phyloP scores from a whole-genome alignment of 2,888 invertebrate species.

The Zhuqinia jingwanae region DNA sequence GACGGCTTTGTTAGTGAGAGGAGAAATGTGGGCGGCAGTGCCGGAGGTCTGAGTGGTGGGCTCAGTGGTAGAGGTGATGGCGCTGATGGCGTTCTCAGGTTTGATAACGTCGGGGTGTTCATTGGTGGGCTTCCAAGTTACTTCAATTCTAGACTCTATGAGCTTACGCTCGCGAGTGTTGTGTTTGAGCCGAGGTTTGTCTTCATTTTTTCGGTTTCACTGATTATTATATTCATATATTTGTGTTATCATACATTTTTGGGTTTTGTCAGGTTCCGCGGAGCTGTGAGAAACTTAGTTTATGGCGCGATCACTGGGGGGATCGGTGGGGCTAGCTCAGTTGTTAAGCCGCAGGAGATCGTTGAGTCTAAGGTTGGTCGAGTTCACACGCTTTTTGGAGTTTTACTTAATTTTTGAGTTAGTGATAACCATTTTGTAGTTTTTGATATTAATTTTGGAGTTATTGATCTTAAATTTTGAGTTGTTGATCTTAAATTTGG shows the following conservation, averaged over 20 bases:
- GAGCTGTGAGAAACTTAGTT: constrained; percentile 94
- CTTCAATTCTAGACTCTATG: constrained; percentile 93
- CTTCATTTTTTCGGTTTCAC: too few relatives aligned
- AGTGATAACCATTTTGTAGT: constrained; percentile 1
- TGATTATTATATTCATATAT: too few relatives aligned
- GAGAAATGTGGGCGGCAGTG: constrained; percentile 29
- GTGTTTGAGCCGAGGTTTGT: constrained; percentile 92
- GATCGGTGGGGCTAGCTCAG: constrained; percentile 78
- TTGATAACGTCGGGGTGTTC: constrained; percentile 91
- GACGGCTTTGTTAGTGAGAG: constrained; percentile 76
- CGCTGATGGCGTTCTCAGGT: neutral
- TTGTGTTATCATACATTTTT: too few relatives aligned
- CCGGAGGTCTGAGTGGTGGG: neutral
- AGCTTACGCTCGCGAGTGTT: constrained; percentile 93
- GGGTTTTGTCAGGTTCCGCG: constrained; percentile 85
- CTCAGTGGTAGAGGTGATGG: neutral
- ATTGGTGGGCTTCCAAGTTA: constrained; percentile 97
- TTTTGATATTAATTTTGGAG: neutral
- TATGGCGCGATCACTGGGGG: constrained; percentile 88
- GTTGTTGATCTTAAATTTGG: neutral
- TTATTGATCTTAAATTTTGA: neutral
- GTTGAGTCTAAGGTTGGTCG: constrained; percentile 86
- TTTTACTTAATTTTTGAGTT: neutral
- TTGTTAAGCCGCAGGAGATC: constrained; percentile 91
- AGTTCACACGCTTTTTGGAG: too few relatives aligned